These are phyloP conservation scores for Drosophila willistoni DNA, from an alignment of 1,140 invertebrate species.

Conservation along the genomic window DNA sequence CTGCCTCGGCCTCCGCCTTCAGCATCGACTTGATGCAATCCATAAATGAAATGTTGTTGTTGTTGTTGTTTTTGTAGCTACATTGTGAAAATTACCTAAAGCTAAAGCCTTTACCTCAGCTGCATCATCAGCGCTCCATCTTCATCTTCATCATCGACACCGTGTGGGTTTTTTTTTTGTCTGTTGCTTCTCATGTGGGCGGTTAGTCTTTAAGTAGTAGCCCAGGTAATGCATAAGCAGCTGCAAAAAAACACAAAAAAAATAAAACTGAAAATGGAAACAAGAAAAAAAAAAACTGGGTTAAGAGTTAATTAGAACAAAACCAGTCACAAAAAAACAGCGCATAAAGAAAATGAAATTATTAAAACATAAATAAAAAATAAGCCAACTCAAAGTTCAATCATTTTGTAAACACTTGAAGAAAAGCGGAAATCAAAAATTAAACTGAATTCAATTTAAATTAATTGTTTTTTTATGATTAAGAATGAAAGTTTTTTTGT, in stretches of 20 bases:
- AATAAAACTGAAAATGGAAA: neutral
- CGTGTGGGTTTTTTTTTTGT: slow-evolving; percentile 4
- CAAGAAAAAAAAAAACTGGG: slow-evolving; percentile 38
- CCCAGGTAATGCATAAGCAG: slow-evolving; percentile 2
- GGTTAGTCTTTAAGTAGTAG: slow-evolving; percentile 22
- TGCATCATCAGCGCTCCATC: slow-evolving; percentile 5
- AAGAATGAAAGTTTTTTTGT: neutral
- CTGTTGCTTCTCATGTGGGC: slow-evolving; percentile 23
- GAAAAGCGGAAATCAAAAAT: neutral
- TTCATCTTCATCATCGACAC: slow-evolving; percentile 2
- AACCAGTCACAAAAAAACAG: slow-evolving; percentile 48
- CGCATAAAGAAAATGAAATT: neutral
- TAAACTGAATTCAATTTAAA: neutral
- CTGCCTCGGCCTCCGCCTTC: slow-evolving; percentile 12
- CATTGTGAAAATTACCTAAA: slow-evolving; percentile 24
- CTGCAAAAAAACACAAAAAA: neutral
- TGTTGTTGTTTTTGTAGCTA: slow-evolving; percentile 22
- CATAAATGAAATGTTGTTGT: slow-evolving; percentile 36
- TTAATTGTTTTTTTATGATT: neutral
- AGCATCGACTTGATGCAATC: slow-evolving; percentile 31
- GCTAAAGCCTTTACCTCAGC: slow-evolving; percentile 5
- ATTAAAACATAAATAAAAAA: slow-evolving; percentile 1
- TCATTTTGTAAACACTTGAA: slow-evolving; percentile 10
- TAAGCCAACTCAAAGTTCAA: slow-evolving; percentile 1
- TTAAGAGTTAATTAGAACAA: slow-evolving; percentile 60